phyloP scores from a whole-genome alignment of 2,888 invertebrate genomes.

The Epiblema foenella region DNA sequence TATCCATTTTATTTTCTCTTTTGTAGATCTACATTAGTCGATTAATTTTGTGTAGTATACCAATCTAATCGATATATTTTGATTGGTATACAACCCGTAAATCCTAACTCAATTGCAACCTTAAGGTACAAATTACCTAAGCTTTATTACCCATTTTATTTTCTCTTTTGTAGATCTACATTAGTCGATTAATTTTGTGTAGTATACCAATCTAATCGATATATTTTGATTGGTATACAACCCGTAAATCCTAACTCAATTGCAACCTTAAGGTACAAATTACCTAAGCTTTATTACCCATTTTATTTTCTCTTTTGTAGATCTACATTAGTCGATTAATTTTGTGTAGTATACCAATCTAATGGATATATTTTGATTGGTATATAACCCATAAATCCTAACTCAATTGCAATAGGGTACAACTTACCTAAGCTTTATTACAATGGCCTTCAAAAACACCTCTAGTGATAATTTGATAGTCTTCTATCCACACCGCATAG shows the following conservation, averaged over 20 bases:
- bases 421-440: neutral
- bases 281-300: too few species aligned
- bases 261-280: too few species aligned
- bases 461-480: too few species aligned
- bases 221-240: neutral
- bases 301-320: too few species aligned
- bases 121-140: too few species aligned
- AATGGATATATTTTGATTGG: neutral
- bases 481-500: too few species aligned
- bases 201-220: neutral
- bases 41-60: neutral
- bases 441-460: neutral
- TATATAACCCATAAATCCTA: neutral
- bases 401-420: neutral
- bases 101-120: too few species aligned
- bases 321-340: neutral
- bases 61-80: neutral
- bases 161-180: neutral
- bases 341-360: neutral
- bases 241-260: too few species aligned
- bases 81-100: neutral
- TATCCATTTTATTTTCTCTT: too few species aligned
- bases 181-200: neutral
- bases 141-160: too few species aligned
- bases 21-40: neutral